Evolutionary conservation across 2,113 vertebrate genomes (phyloP), one percentile per base, ranked within the genome.

Genomic region (Daphoenositta chrysoptera): DNA sequence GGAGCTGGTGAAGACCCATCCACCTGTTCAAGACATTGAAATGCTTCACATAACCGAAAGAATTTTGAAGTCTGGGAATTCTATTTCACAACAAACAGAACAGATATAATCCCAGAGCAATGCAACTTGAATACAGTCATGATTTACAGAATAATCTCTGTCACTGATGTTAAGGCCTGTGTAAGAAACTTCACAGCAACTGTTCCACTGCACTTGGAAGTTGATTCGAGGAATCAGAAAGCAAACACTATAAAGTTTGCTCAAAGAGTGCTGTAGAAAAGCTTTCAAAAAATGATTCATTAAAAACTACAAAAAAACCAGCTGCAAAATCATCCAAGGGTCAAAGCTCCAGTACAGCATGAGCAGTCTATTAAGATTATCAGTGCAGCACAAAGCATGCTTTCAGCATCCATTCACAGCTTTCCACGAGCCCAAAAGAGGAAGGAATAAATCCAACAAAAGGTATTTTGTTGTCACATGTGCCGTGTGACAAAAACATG

Each of bases 361-460:
- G 76, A 86, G 30, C 72, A 71, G 68, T 44, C 48, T 21, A 78
- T 75, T 68, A 89, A 81, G 64, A 68, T 64, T 45, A 93, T 31
- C 69, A 83, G 17, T 2, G 47, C 35, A 73, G 76, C 71, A 95
- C 71, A 83, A 90, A 77, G 64, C 21, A 27, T 0, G 27, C 51
- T 92, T 90, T 89, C 86, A 81, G 64, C 72, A 81, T 19, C 83
- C 83, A 44, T 71, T 44, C 91, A 45, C 35, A 39, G 92, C 92
- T 33, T 61, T 21, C 81, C 88, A 69, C 23, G 37, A 75, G 81
- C 30, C 56, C 39, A 35, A 83, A 50, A 88, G 7, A 83, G 60
- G 56, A 87, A 88, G 51, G 89, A 81, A 73, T 51, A 90, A 75
- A 95, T 71, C 71, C 90, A 47, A 9, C 0, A 42, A 8, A 61